Conservation (phyloP, 2,797 vertebrate genomes). For the Lindbergichthys nudifrons region DNA sequence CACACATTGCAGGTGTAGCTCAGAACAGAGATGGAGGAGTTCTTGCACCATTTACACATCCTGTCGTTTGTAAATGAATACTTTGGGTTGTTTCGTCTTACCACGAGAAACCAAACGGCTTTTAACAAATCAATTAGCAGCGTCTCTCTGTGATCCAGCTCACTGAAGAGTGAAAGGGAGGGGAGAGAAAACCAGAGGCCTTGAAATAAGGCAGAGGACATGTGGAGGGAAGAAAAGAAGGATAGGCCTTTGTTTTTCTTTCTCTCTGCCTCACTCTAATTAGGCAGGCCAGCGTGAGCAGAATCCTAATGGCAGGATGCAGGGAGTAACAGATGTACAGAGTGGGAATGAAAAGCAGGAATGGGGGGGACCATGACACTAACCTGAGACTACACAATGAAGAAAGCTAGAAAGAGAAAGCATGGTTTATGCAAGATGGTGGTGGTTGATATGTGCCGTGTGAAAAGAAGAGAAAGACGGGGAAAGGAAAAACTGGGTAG, state of each 20-base stretch:
- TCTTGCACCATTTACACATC: not conserved
- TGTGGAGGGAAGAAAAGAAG: constrained; percentile 60
- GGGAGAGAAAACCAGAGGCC: constrained; percentile 50
- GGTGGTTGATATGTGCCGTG: constrained; percentile 11
- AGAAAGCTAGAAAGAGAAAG: constrained; percentile 44
- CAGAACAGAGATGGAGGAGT: constrained; percentile 1
- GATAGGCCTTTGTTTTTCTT: constrained; percentile 72
- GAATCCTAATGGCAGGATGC: constrained; percentile 77
- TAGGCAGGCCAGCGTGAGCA: constrained; percentile 80
- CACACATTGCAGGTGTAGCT: constrained; percentile 26
- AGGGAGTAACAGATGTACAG: constrained; percentile 64
- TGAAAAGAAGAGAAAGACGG: not conserved
- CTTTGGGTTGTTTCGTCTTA: constrained; percentile 13
- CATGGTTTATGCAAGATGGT: constrained; percentile 22
- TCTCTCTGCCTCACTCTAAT: constrained; percentile 78
- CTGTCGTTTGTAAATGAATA: constrained; percentile 6
- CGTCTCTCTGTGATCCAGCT: constrained; percentile 68
- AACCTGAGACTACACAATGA: constrained; percentile 31
- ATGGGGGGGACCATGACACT: constrained; percentile 23
- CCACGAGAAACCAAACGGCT: constrained; percentile 46
- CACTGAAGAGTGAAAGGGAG: constrained; percentile 43
- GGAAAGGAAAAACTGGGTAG: constrained; percentile 17
- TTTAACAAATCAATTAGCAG: constrained; percentile 79
- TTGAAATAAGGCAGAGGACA: constrained; percentile 56
- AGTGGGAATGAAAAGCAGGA: constrained; percentile 42